Evolutionary conservation across 2,888 invertebrate genomes (phyloP), one percentile per base, ranked within the genome.

Genomic region (Asteroscopus sphinx): DNA sequence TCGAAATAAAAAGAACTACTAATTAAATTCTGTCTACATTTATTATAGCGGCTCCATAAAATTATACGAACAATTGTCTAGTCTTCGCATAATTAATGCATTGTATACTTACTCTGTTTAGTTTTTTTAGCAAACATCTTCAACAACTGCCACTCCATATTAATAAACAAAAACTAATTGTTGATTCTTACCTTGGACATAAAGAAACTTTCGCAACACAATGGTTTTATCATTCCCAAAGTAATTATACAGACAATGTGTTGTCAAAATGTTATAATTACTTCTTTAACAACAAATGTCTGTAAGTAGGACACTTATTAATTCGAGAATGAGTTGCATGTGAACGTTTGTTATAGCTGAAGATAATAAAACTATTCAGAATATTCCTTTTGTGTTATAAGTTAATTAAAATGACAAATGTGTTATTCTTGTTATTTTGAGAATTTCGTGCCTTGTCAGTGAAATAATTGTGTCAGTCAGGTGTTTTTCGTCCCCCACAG

Each of bases 251-350:
- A 66, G 44, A 77, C 73, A 75, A 76, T 77, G 73, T 67, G 64
- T 71, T 75, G 76, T 77, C 77, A 77, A 76, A 76, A 76, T 53
- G 75, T 68, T 77, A 77, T 77, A 77, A 77, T 77, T 77, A 75
- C 71, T 77, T 68, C 75, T 68, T 77, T 73, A 67, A 73, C 63
- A 75, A 70, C 68, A 74, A 76, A 69, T 72, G 67, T 53, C 58
- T 48, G 49, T 63, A 77, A 71, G 57, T 75, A 53, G 73, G 73
- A 66, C 73, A 68, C 56, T 68, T 75, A 75, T 69, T 64, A 72
- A 64, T 64, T 66, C 36, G 58, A 77, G 75, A 77, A 75, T 71
- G 49, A 48, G 45, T 46, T 42, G 66, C 76, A 68, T 74, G 73
- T 68, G 73, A 71, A 77, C 64, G 63, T 66, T 75, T 68, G 70